Base-by-base conservation (phyloP, 2,113 vertebrate genomes). In the Oenanthe oenanthe region DNA sequence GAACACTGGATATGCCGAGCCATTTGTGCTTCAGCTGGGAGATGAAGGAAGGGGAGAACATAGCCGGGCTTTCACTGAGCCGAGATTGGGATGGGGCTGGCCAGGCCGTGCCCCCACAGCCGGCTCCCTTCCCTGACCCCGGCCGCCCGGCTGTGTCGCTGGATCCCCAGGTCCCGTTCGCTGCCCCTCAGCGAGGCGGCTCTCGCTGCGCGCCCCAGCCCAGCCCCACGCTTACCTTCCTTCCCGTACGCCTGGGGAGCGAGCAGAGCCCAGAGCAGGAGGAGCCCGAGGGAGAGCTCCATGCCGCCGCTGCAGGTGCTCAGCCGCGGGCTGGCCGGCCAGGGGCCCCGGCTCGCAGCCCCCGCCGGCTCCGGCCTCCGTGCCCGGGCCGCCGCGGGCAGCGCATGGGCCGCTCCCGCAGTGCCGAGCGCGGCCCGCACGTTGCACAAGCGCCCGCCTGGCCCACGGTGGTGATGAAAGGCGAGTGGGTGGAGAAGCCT, bases 381-480 rank as follows among this genome's bases (percentile, higher is more conserved):
- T 66, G 73, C 86, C 77, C 10, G 7, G 86, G 84, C 76, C 50
- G 34, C 84, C 9, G 89, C 84, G 32, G 9, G 45, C 73, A 40
- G 76, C 6, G 91, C 91, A 92, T 81, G 94, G 88, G 42, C 76
- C 73, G 67, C 83, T 95, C 80, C 94, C 16, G 76, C 89, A 72
- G 94, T 81, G 76, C 94, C 25, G 92, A 78, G 84, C 24, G 91
- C 70, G 85, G 94, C 87, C 45, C 94, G 16, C 84, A 8, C 95
- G 92, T 97, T 97, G 95, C 96, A 93, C 89, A 96, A 96, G 91
- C 76, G 54, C 79, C 76, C 91, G 91, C 95, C 95, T 76, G 95
- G 89, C 95, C 91, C 91, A 31, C 93, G 61, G 80, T 89, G 94
- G 92, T 96, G 96, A 96, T 96, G 96, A 97, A 97, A 97, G 93